Conservation (phyloP, 1,140 invertebrate species). For the Drosophila truncata region DNA sequence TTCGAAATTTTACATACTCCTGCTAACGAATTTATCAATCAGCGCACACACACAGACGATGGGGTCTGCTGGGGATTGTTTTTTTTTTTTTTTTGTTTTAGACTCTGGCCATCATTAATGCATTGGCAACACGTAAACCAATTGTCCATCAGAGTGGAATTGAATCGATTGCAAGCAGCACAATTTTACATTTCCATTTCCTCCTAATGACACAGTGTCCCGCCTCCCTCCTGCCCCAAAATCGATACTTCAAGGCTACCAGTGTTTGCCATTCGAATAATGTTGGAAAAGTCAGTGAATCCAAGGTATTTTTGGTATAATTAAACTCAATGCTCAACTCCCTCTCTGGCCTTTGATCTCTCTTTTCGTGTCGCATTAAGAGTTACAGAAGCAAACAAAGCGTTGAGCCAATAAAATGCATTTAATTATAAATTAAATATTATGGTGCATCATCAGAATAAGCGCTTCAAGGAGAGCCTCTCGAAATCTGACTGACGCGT, state of each 20-base stretch:
- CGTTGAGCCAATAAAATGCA: constrained; percentile 31
- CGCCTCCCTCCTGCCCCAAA: constrained; percentile 2
- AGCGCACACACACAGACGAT: constrained; percentile 12
- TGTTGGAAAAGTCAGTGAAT: constrained; percentile 5
- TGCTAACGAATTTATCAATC: constrained; percentile 80
- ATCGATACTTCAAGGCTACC: constrained; percentile 28
- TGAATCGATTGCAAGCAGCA: constrained; percentile 2
- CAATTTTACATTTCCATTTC: constrained; percentile 33
- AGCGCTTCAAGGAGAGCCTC: constrained; percentile 20
- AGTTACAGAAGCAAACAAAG: constrained; percentile 3
- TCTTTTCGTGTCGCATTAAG: constrained; percentile 19
- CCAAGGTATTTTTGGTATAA: constrained; percentile 10
- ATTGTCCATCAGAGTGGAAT: constrained; percentile 35
- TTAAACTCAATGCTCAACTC: constrained; percentile 1
- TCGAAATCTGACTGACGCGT: constrained; percentile 26
- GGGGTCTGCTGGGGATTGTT: background rate
- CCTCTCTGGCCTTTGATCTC: constrained; percentile 1
- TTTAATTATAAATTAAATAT: constrained; percentile 65
- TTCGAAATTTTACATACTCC: constrained; percentile 51
- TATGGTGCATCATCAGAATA: constrained; percentile 39
- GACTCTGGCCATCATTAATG: constrained; percentile 36
- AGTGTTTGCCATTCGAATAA: background rate
- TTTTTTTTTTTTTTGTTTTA: constrained; percentile 21
- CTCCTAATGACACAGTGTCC: constrained; percentile 32
- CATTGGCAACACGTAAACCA: constrained; percentile 43